phyloP scores from a whole-genome alignment of 2,888 invertebrate genomes.

The Cosmia pyralina region DNA sequence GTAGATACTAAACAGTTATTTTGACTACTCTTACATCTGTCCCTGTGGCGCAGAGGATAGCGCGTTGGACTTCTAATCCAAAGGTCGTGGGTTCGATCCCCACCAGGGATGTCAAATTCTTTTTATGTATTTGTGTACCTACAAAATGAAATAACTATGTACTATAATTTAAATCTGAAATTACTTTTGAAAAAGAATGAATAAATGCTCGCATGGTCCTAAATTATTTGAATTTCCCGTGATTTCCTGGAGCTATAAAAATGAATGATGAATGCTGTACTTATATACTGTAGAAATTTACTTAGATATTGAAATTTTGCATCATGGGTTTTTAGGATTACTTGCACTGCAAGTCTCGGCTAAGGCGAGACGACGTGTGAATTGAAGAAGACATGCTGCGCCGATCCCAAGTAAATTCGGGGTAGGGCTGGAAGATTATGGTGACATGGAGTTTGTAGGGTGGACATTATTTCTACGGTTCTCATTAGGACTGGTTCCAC shows the following conservation, averaged over 20 bases:
- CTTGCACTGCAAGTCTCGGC: background rate
- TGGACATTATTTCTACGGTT: background rate
- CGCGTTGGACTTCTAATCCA: conserved; percentile 97
- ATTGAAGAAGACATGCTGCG: background rate
- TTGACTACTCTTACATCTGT: conserved; percentile 76
- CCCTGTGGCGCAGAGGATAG: conserved; percentile 97
- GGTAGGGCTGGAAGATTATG: background rate
- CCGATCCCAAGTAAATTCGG: background rate
- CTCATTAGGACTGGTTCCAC: background rate
- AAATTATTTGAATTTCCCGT: background rate
- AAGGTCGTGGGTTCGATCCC: conserved; percentile 97
- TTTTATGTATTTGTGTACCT: conserved; percentile 31
- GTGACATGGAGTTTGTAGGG: background rate
- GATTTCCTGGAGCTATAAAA: background rate
- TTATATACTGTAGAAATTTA: background rate
- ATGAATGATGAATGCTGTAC: background rate
- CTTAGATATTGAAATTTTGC: background rate
- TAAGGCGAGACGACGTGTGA: background rate
- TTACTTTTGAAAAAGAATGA: background rate
- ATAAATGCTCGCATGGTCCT: background rate
- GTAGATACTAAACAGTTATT: conserved; percentile 66
- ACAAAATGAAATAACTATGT: background rate
- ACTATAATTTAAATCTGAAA: background rate
- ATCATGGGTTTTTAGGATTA: background rate
- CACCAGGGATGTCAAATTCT: conserved; percentile 92